phyloP scores from a whole-genome alignment of 2,113 vertebrate species.

The Phrynosoma blainvillii region DNA sequence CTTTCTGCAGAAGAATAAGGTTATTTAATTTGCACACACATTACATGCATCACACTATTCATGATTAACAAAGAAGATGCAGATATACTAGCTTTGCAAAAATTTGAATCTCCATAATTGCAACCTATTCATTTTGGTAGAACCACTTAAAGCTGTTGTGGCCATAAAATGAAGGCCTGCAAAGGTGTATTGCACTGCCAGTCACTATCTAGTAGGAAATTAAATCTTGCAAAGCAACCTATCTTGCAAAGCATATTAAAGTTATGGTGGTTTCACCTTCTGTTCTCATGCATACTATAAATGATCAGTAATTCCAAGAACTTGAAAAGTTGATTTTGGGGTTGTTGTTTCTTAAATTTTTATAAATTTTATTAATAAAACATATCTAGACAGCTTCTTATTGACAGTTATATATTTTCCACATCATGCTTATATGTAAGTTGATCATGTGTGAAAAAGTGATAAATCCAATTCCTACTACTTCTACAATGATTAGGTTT shows the following conservation, averaged over 20 bases:
- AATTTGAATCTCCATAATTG: constrained; percentile 35
- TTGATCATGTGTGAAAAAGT: too few species aligned
- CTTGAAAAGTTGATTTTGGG: too few species aligned
- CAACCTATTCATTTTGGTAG: constrained; percentile 24
- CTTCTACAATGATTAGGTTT: too few species aligned
- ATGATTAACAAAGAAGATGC: constrained; percentile 71
- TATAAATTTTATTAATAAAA: too few species aligned
- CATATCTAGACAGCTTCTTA: too few species aligned
- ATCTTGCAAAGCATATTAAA: constrained; percentile 53
- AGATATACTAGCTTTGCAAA: constrained; percentile 60
- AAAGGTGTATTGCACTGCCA: constrained; percentile 48
- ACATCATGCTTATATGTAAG: too few species aligned
- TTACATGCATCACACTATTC: constrained; percentile 48
- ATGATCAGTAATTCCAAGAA: constrained; percentile 34
- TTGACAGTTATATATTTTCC: too few species aligned
- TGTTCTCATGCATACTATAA: constrained; percentile 28
- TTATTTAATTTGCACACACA: constrained; percentile 68
- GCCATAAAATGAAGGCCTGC: neutral
- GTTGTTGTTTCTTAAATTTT: too few species aligned
- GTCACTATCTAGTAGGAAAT: constrained; percentile 36
- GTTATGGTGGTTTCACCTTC: constrained; percentile 13
- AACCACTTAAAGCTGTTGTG: neutral
- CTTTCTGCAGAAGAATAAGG: constrained; percentile 65
- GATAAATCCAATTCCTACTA: too few species aligned
- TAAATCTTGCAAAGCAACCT: constrained; percentile 41